phyloP scores from a whole-genome alignment of 2,113 vertebrate species.

The Tonatia bakeri region DNA sequence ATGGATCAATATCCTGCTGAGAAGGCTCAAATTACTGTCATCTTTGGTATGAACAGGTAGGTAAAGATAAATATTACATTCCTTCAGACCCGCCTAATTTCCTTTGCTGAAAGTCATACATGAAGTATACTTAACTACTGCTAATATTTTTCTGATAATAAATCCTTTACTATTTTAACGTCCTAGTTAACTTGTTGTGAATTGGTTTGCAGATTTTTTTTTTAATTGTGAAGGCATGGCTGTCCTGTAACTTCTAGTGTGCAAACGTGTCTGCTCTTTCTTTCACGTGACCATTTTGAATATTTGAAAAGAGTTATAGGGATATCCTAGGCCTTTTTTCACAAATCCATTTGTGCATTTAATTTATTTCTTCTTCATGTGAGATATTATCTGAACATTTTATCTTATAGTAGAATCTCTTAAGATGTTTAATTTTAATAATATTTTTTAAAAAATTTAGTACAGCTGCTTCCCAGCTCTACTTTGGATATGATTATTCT shows the following conservation, averaged over 20 bases:
- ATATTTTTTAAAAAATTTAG: background rate
- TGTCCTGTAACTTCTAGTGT: background rate
- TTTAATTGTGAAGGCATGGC: background rate
- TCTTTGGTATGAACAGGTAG: background rate
- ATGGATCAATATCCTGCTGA: background rate
- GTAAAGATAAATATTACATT: background rate
- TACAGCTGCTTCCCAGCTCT: background rate
- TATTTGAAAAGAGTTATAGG: background rate
- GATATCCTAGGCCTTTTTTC: background rate
- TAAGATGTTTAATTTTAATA: background rate
- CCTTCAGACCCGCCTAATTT: background rate
- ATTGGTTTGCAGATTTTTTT: background rate
- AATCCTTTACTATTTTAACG: background rate
- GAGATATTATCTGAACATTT: background rate
- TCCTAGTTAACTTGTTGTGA: background rate
- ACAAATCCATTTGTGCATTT: background rate
- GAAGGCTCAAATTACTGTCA: background rate
- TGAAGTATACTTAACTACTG: background rate
- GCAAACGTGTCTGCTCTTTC: background rate
- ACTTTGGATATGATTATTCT: background rate
- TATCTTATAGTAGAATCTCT: background rate
- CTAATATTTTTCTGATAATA: background rate
- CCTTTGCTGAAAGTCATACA: background rate
- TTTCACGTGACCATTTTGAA: background rate
- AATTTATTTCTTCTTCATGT: background rate